Base-by-base conservation (phyloP, 2,888 invertebrate genomes). In the Bembecia ichneumoniformis region DNA sequence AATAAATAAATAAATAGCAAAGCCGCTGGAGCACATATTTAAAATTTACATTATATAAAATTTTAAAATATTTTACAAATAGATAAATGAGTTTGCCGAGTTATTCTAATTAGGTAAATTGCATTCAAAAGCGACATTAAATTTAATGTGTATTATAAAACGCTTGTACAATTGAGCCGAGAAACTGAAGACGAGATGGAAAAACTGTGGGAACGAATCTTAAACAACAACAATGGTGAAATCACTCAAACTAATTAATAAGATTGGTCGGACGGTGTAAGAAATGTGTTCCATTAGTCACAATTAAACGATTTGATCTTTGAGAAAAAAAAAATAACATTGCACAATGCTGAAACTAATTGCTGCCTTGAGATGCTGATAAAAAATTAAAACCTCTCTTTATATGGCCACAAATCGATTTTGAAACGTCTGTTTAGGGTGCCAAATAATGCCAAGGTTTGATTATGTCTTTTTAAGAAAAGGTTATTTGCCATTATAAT, bases 221-320 rank as follows among this genome's bases (percentile, higher is more conserved):
- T 36, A 17, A 45, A 43, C 40, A 43, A 20, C 43, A 49, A 53
- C 52, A 55, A 55, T 53, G 46, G 49, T 34, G 44, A 48, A 43
- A 20, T 40, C 34, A 17, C 15, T 20, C 2, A 49, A 16, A 46
- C 50, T 50, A 51, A 53, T 56, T 55, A 55, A 51, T 43, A 49
- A 36, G 52, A 50, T 48, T 50, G 43, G 49, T 48, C 49, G 13
- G 40, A 40, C 40, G n/a, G 14, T 46, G 46, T 52, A 49, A 49
- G 46, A 46, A 36, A 35, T 47, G 49, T 28, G n/a, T 34, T 50
- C 48, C 48, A 52, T 52, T 52, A 52, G 49, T 48, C 16, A 47
- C 17, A 48, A 46, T 48, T 50, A 48, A 40, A 47, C 46, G 51
- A 52, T 49, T 47, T 43, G 49, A 56, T 53, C 55, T 55, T 48